Evolutionary conservation across 2,113 vertebrate species (phyloP), one percentile per base, ranked within the genome.

Genomic region (Andinoacara biseriatus): DNA sequence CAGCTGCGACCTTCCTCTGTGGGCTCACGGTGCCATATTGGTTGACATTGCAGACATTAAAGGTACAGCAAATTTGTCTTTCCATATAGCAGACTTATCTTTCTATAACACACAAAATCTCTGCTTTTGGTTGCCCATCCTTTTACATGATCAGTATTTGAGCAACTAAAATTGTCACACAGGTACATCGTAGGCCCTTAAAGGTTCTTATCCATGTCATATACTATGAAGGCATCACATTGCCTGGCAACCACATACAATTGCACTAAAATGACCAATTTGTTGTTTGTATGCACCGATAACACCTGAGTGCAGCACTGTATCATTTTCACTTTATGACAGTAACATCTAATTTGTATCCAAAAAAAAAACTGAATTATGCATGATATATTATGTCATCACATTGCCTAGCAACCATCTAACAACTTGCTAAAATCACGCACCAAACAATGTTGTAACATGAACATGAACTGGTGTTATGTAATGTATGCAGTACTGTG

Each of bases 1-100:
- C 24, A 62, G 86, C 74, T 80, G 72, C 65, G 67, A 49, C 63
- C 65, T 75, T 49, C 67, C 38, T 54, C 78, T 62, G 56, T 58
- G 18, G 49, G 43, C 10, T 76, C 52, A 67, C 9, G 17, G 17
- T 69, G 40, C 29, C 43, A 49, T 69, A 49, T 69, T 43, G 65
- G 65, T 69, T 49, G 43, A 49, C 24, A 49, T 17, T 7, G 5
- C 65, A 49, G 0, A 69, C 15, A 29, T 29, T 49, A 69, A 29
- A 69, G 5, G 22, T 24, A 49, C 40, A 67, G 40, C 14, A 67
- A 67, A 67, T 67, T 46, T 24, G 10, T 26, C 46, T 67, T 67
- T 9, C 26, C 10, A 14, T 46, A 15, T 46, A 5, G 14, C 5
- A 14, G 43, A 13, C 43, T 46, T 46, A 14, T 46, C 3, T 46